A percentile compares a stretch with the other conserved stretches of the same genome.
Evolutionary conservation across 2,888 invertebrate genomes (phyloP).

Genomic region (Pseudolycoriella hygida): DNA sequence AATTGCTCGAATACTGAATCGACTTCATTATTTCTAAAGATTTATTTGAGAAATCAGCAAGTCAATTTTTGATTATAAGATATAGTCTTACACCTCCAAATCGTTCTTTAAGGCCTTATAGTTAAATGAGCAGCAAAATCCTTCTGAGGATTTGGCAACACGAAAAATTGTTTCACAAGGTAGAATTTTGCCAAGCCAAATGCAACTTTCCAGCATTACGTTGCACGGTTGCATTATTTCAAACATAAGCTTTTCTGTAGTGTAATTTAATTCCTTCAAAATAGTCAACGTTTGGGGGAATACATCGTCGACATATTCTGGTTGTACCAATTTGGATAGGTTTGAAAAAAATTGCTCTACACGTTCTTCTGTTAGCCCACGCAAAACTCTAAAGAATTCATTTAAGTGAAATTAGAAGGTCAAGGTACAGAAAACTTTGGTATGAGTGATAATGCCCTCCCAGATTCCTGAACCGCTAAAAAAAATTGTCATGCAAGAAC

Average conservation of each 20-base stretch:
- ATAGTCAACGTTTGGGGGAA: neutral
- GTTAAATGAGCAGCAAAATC: conserved; percentile 20
- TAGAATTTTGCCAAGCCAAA: conserved; percentile 15
- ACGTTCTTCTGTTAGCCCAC: conserved; percentile 3
- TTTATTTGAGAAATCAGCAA: neutral
- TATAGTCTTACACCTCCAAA: conserved; percentile 1
- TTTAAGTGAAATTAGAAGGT: too few species aligned
- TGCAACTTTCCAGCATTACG: conserved; percentile 15
- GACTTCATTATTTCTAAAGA: neutral
- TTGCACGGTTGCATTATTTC: conserved; percentile 20
- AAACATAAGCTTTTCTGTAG: conserved; percentile 1
- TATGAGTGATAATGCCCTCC: too few species aligned
- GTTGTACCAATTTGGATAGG: conserved; percentile 12
- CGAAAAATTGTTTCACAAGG: conserved; percentile 18
- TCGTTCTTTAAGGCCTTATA: conserved; percentile 13
- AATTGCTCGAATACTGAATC: neutral
- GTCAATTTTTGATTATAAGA: neutral
- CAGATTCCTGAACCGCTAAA: too few species aligned
- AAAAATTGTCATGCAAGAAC: too few species aligned
- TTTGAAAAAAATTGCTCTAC: too few species aligned
- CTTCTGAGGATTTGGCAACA: conserved; percentile 16
- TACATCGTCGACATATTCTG: neutral
- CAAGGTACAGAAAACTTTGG: too few species aligned
- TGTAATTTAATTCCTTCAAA: neutral
- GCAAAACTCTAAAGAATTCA: conserved; percentile 7